Base-by-base conservation (phyloP, 2,113 vertebrate genomes). In the Lathamus discolor region DNA sequence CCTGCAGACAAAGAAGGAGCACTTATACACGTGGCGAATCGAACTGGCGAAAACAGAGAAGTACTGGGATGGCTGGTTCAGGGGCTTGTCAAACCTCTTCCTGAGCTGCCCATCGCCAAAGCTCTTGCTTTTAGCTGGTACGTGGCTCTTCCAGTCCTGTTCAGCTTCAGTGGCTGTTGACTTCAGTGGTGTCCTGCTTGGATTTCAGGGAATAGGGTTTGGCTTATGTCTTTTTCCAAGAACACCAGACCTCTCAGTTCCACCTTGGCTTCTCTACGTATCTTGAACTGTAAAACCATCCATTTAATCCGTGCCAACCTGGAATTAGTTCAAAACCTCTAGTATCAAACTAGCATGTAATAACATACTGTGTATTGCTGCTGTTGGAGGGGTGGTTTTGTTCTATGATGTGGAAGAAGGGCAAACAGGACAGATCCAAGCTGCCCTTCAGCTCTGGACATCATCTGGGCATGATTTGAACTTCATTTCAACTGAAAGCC, bases 21-120 rank as follows among this genome's bases (percentile, higher is more conserved):
- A 98, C 86, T 88, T 99, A 22, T 99, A 99, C 86, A 99, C 99
- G n/a, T 99, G 99, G 99, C 96, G 99, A 91, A 99, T 99, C 52
- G 99, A 99, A 73, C 98, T 99, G 95, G 98, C 99, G 22, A 99
- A 99, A 98, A 99, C 99, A 11, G 99, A 99, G 59, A 99, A 99
- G 93, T 99, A 99, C 94, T 99, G 99, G 99, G 99, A 99, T 10
- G 99, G 99, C 94, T 99, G 99, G 99, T 99, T 99, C 96, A 97
- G 98, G 95, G 99, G 99, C 37, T 98, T 99, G 49, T 99, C 99
- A 39, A 98, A 99, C 83, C 99, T 99, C 86, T 99, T 99, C 94
- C 99, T 99, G 49, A 98, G 98, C 95, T 99, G 99, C 84, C 94
- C 99, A 13, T 98, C 98, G 83, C 99, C 99, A 91, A 99, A 99